Evolutionary conservation across 2,113 vertebrate species (phyloP), one percentile per base, ranked within the genome.

Genomic region (Alosa alosa): DNA sequence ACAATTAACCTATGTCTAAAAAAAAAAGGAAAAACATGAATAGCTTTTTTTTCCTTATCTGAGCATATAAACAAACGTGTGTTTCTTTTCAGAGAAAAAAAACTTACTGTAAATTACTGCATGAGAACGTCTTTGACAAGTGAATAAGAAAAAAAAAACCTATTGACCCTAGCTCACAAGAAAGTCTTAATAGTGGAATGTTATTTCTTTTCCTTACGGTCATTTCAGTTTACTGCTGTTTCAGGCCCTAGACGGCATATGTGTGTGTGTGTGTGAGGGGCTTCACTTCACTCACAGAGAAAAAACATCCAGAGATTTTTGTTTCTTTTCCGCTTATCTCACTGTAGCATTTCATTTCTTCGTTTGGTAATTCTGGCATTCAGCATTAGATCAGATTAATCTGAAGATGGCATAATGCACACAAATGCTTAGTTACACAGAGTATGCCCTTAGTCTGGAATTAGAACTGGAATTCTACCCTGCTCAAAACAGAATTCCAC

Each of bases 1-100:
- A 92, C 85, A 89, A 81, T 84, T 85, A 81, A 25, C 85, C 82
- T 86, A 85, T 83, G 45, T 86, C 83, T 84, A 83, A 90, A 85
- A 88, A 85, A 87, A 85, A 78, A 82, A 82, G 60, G 88, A 86
- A 90, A 89, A 87, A 57, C 88, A 89, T 81, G 87, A 91, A 85
- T 94, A 94, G 94, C 94, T 94, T 93, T 94, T 94, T 44, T 95
- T 95, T 95, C 94, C 94, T 94, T 94, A 96, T 94, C 96, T 94
- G 94, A 96, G 95, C 93, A 93, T 94, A 91, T 93, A 90, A 78
- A 92, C 93, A 92, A 88, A 93, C 91, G 90, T 89, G 88, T 95
- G 92, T 92, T 94, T 93, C 85, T 94, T 93, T 93, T 87, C 90
- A 89, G 89, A 89, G 88, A 89, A 91, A 91, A 93, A 72, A 36